These are phyloP conservation scores for Microcebus griseorufus DNA, from an alignment of 2,113 vertebrate genomes.

Conservation along the genomic window DNA sequence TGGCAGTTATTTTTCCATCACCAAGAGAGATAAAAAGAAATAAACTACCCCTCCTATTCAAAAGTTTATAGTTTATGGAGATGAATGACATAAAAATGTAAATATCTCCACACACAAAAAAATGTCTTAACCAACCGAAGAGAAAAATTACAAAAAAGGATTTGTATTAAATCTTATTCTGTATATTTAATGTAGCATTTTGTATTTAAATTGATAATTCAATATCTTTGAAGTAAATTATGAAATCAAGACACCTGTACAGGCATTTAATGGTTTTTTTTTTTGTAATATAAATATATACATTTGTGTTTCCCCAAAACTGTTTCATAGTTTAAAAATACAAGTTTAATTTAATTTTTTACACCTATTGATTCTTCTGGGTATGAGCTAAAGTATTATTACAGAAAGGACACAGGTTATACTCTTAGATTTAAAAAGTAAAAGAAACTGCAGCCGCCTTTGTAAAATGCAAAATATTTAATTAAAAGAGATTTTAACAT, in stretches of 20 bases:
- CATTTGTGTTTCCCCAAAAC: constrained; percentile 87
- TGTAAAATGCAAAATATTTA: constrained; percentile 86
- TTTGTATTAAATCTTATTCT: constrained; percentile 99
- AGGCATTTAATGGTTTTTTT: constrained; percentile 92
- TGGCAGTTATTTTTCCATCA: constrained; percentile 87
- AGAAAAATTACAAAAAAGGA: constrained; percentile 84
- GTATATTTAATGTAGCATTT: constrained; percentile 99
- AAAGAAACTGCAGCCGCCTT: constrained; percentile 81
- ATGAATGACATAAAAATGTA: constrained; percentile 89
- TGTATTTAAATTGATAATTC: constrained; percentile 99
- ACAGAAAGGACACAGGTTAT: constrained; percentile 77
- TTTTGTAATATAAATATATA: constrained; percentile 91
- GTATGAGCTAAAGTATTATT: constrained; percentile 83
- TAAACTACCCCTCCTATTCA: constrained; percentile 83
- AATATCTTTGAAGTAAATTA: constrained; percentile 99
- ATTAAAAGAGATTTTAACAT: constrained; percentile 88
- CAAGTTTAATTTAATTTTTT: constrained; percentile 90
- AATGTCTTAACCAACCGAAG: constrained; percentile 94
- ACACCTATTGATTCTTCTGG: constrained; percentile 86
- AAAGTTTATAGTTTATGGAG: constrained; percentile 94
- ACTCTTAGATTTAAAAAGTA: constrained; percentile 79
- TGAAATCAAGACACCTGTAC: constrained; percentile 94
- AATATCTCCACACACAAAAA: constrained; percentile 83
- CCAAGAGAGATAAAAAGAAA: constrained; percentile 77
- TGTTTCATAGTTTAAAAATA: constrained; percentile 90